phyloP scores from a whole-genome alignment of 2,797 vertebrate species.

The Acipenser transmontanus region DNA sequence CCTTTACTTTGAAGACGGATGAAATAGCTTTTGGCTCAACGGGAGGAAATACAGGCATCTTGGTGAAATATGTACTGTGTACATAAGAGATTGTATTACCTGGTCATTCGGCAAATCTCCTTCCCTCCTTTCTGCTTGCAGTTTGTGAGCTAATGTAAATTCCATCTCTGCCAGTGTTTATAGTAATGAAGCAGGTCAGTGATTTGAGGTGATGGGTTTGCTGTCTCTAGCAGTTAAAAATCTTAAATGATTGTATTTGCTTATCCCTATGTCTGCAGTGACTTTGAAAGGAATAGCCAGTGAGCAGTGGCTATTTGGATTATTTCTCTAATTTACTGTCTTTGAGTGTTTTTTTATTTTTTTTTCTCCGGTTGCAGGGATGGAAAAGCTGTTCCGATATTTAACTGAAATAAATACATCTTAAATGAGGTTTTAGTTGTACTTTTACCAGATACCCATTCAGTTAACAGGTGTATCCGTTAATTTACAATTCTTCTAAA shows the following conservation, averaged over 20 bases:
- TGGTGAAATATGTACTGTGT: slow-evolving; percentile 52
- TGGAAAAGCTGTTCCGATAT: too few species aligned
- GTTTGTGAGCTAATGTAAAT: slow-evolving; percentile 56
- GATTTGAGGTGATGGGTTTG: slow-evolving; percentile 43
- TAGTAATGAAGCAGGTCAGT: slow-evolving; percentile 56
- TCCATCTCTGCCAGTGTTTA: slow-evolving; percentile 49
- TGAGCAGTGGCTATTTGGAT: too few species aligned
- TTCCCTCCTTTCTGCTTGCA: slow-evolving; percentile 48
- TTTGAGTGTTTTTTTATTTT: too few species aligned
- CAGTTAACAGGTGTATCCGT: too few species aligned
- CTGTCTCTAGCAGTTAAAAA: slow-evolving; percentile 26
- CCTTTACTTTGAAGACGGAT: slow-evolving; percentile 56
- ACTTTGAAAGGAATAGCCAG: too few species aligned
- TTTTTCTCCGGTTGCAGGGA: too few species aligned
- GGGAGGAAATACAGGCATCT: slow-evolving; percentile 56
- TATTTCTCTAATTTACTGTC: too few species aligned
- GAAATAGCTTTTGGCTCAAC: slow-evolving; percentile 55
- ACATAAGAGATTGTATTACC: slow-evolving; percentile 58
- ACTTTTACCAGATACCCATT: too few species aligned
- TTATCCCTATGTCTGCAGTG: background rate
- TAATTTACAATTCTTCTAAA: too few species aligned
- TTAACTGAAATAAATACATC: too few species aligned
- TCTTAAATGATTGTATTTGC: background rate
- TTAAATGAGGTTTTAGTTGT: too few species aligned
- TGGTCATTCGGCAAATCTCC: slow-evolving; percentile 42